Percentiles rank a stretch among this genome's conserved stretches.
Evolutionary conservation across 2,113 vertebrate genomes (phyloP).

Genomic region (Takifugu flavidus): DNA sequence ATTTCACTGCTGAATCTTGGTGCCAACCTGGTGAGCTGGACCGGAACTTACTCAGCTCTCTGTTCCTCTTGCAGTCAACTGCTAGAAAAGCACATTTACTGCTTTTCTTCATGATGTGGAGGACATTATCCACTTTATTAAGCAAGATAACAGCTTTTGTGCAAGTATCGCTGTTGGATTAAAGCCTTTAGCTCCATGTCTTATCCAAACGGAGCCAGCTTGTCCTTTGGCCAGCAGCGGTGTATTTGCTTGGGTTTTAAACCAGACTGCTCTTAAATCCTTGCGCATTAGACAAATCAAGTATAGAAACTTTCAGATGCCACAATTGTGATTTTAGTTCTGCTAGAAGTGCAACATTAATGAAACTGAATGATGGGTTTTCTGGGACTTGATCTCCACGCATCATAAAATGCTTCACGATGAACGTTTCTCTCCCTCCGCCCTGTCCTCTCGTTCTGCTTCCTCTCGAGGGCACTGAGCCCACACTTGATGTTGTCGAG

Average conservation of each 20-base stretch:
- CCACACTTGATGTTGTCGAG: constrained; percentile 9
- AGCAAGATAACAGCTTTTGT: neutral
- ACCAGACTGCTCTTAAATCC: neutral
- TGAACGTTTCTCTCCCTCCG: too few relatives aligned
- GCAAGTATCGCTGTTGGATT: too few relatives aligned
- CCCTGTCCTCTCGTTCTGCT: too few relatives aligned
- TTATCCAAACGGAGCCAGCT: neutral
- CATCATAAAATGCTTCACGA: too few relatives aligned
- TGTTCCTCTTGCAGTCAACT: constrained; percentile 25
- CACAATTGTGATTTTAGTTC: too few relatives aligned
- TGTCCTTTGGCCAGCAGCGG: neutral
- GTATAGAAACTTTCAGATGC: neutral
- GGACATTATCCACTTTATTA: neutral
- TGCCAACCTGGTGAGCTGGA: constrained; percentile 22
- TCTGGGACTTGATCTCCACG: neutral
- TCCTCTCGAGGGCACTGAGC: too few relatives aligned
- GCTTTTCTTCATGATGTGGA: neutral
- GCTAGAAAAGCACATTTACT: neutral
- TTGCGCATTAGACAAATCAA: too few relatives aligned
- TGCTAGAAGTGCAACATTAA: too few relatives aligned
- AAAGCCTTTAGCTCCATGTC: neutral
- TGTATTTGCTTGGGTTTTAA: neutral
- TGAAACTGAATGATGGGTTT: neutral
- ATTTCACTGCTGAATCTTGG: constrained; percentile 27
- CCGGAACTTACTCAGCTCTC: constrained; percentile 23